Conservation (phyloP, 2,797 vertebrate genomes). For the Gambusia yucatana region DNA sequence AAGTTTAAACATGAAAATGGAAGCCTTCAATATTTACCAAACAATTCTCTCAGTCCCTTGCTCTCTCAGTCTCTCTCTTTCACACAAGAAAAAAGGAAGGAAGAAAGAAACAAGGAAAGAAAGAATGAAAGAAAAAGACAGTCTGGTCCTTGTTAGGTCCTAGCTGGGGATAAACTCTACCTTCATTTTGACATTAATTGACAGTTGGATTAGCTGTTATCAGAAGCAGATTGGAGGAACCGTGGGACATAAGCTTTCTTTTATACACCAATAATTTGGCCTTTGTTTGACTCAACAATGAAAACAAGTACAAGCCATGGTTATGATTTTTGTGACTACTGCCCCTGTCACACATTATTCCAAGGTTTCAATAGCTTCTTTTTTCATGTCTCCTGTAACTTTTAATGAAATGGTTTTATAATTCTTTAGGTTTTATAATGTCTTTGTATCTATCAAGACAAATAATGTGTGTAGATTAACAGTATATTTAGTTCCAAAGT, state of each 20-base stretch:
- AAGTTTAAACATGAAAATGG: conserved; percentile 19
- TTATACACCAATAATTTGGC: conserved; percentile 47
- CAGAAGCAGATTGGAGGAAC: conserved; percentile 71
- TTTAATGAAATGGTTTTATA: neutral
- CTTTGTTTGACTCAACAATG: conserved; percentile 24
- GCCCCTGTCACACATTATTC: conserved; percentile 27
- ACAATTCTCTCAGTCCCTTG: neutral
- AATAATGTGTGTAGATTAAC: neutral
- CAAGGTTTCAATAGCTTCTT: neutral
- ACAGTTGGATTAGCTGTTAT: conserved; percentile 73
- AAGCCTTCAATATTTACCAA: conserved; percentile 15
- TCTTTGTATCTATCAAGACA: neutral
- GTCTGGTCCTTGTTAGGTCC: conserved; percentile 57
- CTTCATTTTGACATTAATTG: conserved; percentile 76
- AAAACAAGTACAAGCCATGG: conserved; percentile 37
- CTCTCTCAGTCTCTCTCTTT: neutral
- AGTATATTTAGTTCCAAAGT: neutral
- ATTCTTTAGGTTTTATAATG: neutral
- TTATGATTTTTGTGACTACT: conserved; percentile 39
- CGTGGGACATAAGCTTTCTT: conserved; percentile 61
- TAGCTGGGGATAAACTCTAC: conserved; percentile 40
- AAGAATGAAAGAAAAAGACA: conserved; percentile 43
- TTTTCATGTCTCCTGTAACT: neutral
- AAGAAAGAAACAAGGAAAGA: conserved; percentile 33
- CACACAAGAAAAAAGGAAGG: conserved; percentile 3